A percentile compares a stretch with the other conserved stretches of the same genome.
These are phyloP conservation scores for Latrodectus elegans DNA, from an alignment of 2,888 invertebrate species.

Conservation along the genomic window DNA sequence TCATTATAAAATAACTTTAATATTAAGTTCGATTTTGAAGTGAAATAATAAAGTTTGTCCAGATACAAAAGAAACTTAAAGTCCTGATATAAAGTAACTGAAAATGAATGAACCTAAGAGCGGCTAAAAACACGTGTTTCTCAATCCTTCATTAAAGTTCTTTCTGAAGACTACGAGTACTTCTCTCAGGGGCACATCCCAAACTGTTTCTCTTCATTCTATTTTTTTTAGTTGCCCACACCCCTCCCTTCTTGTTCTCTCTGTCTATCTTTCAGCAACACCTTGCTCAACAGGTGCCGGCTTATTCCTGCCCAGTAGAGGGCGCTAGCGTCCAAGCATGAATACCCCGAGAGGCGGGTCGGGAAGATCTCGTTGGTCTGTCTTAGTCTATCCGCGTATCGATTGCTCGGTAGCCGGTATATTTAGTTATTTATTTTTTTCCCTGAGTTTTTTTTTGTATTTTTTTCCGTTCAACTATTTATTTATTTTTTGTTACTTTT, in stretches of 20 bases:
- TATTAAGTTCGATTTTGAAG: too few species aligned
- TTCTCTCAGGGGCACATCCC: conserved; percentile 50
- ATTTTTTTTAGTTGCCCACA: conserved; percentile 13
- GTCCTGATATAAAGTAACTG: too few species aligned
- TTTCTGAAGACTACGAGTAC: conserved; percentile 40
- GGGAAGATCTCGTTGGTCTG: conserved; percentile 61
- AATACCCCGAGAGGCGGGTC: conserved; percentile 48
- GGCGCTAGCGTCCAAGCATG: conserved; percentile 39
- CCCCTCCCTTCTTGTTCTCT: conserved; percentile 19
- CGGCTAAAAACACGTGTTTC: conserved; percentile 50
- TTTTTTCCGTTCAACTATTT: conserved; percentile 6
- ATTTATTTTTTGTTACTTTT: conserved; percentile 2
- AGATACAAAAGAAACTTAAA: too few species aligned
- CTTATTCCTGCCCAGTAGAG: conserved; percentile 49
- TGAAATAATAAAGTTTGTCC: too few species aligned
- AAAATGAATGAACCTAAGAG: conserved; percentile 7
- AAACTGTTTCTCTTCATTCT: conserved; percentile 57
- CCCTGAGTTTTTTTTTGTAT: conserved; percentile 4
- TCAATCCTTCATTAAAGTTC: conserved; percentile 59
- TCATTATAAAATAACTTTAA: too few species aligned
- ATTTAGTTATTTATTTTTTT: conserved; percentile 31
- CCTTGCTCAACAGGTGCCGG: conserved; percentile 68
- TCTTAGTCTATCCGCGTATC: conserved; percentile 51
- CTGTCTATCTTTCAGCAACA: conserved; percentile 55
- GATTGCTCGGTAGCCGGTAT: conserved; percentile 57